Base-by-base conservation (phyloP, 2,888 invertebrate species). In the Epinotia ramella region DNA sequence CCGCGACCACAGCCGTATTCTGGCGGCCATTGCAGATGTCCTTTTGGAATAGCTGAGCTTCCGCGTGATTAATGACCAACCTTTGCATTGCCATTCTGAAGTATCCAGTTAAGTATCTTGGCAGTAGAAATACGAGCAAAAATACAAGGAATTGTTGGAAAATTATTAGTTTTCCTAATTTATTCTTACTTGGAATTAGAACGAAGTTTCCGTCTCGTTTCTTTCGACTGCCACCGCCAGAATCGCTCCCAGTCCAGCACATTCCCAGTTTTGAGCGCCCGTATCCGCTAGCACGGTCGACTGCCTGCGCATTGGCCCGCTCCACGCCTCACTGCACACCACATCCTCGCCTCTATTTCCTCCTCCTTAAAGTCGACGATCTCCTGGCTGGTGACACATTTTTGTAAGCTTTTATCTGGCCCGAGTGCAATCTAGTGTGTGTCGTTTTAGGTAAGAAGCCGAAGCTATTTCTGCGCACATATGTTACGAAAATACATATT, bases 361-460 rank as follows among this genome's bases (percentile, higher is more conserved):
- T 56, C 6, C 53, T 33, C n/a, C 12, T 60, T 67, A 76, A n/a
- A 53, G 71, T 53, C 71, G 20, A 64, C 5, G n/a, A n/a, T 63
- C 66, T 62, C 24, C 16, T 12, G 57, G 28, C 40, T 1, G 59
- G 71, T 33, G 65, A 60, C 71, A 69, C 74, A 76, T 76, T 71
- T 76, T 76, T 71, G 64, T 67, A 71, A 66, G 71, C 75, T 71
- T 76, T 75, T 76, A 76, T 76, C 75, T 76, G 59, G 49, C 65
- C 70, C 70, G 74, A 66, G 71, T 76, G 75, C 75, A 76, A 71
- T 67, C 75, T 76, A 71, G 53, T 67, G 71, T 76, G 62, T 46
- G 74, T 60, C 74, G 60, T 65, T 74, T 74, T 74, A 70, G 65
- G 75, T 76, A 76, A 76, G 75, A 76, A 71, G 70, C 70, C 49